These are phyloP conservation scores for Orchestes rusci DNA, from an alignment of 2,888 invertebrate genomes.

Conservation along the genomic window DNA sequence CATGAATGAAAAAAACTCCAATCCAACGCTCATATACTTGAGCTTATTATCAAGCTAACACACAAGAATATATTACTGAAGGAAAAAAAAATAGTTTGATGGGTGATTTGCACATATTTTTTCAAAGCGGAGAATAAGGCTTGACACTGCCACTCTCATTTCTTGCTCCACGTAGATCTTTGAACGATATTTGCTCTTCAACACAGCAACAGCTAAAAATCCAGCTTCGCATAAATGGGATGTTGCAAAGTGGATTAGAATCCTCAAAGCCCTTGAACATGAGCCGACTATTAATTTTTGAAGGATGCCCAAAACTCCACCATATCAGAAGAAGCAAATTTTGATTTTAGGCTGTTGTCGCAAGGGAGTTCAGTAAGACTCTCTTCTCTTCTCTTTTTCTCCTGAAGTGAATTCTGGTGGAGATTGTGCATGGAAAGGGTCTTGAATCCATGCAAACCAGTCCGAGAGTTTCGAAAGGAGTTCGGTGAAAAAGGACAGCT, in stretches of 20 bases:
- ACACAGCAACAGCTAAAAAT: slow-evolving; percentile 14
- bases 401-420: slow-evolving; percentile 10
- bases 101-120: slow-evolving; percentile 6
- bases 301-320: slow-evolving; percentile 7
- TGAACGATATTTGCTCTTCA: slow-evolving; percentile 15
- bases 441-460: slow-evolving; percentile 10
- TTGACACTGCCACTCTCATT: slow-evolving; percentile 8
- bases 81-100: too few relatives aligned
- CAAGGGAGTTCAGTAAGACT: slow-evolving; percentile 13
- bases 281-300: slow-evolving; percentile 11
- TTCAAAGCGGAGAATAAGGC: slow-evolving; percentile 6
- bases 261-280: neutral
- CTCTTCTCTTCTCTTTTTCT: slow-evolving; percentile 10
- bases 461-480: too few relatives aligned
- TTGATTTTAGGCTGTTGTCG: slow-evolving; percentile 11
- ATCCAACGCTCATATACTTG: too few relatives aligned
- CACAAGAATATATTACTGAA: slow-evolving; percentile 2
- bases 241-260: slow-evolving; percentile 3
- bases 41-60: too few relatives aligned
- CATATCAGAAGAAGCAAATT: slow-evolving; percentile 10
- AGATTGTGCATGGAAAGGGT: slow-evolving; percentile 10
- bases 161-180: slow-evolving; percentile 7
- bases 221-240: slow-evolving; percentile 13
- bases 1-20: too few relatives aligned
- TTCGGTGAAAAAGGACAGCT: too few relatives aligned